A percentile compares a stretch with the other conserved stretches of the same genome.
phyloP scores from a whole-genome alignment of 2,797 vertebrate species.

The Chaenodraco wilsoni region DNA sequence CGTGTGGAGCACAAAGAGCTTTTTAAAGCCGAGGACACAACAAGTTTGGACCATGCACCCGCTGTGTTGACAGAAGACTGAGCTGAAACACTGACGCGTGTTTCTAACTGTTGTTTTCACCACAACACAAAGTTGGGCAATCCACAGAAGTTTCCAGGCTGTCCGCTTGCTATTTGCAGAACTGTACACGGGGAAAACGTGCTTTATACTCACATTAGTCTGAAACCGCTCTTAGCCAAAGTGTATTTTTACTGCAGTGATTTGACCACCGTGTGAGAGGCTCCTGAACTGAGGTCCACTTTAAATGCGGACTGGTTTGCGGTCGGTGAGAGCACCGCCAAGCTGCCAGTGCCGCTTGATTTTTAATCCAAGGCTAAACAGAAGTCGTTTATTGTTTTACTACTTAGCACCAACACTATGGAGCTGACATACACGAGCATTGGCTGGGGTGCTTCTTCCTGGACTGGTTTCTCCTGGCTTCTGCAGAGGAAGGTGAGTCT shows the following conservation, averaged over 20 bases:
- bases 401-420: constrained; percentile 64
- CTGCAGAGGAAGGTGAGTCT: constrained; percentile 85
- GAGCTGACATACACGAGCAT: constrained; percentile 72
- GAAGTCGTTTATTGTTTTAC: constrained; percentile 25
- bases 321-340: constrained; percentile 68
- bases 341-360: constrained; percentile 71
- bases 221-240: constrained; percentile 2
- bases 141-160: constrained; percentile 52
- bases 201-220: neutral
- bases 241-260: constrained; percentile 37
- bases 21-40: constrained; percentile 36
- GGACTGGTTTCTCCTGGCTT: constrained; percentile 57
- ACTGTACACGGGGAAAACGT: neutral
- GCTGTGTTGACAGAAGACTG: constrained; percentile 48
- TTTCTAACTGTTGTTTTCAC: constrained; percentile 14
- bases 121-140: constrained; percentile 61
- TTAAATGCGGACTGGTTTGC: constrained; percentile 77
- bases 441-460: constrained; percentile 71
- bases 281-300: constrained; percentile 57
- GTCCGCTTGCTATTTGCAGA: neutral
- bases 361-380: constrained; percentile 38
- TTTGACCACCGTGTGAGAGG: constrained; percentile 35
- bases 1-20: constrained; percentile 65
- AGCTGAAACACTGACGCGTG: neutral
- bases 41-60: constrained; percentile 56